phyloP scores from a whole-genome alignment of 2,113 vertebrate species.

The Microtus oregoni region DNA sequence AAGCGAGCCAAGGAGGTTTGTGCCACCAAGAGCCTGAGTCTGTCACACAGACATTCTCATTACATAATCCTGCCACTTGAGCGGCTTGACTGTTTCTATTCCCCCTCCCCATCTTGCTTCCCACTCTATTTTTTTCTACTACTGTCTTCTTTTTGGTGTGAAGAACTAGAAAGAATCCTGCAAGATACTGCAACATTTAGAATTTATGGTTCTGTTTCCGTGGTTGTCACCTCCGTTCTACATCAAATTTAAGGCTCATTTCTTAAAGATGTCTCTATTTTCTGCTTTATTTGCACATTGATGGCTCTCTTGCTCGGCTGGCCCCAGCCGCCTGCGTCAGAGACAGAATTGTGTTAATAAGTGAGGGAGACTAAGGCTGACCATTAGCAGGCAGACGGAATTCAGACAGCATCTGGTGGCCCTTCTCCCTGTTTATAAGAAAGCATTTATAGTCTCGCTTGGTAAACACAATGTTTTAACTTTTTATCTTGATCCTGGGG shows the following conservation, averaged over 20 bases:
- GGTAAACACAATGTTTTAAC: conserved; percentile 22
- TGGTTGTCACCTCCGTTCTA: conserved; percentile 86
- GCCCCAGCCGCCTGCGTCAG: conserved; percentile 69
- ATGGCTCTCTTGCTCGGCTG: conserved; percentile 79
- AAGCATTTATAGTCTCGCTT: not conserved
- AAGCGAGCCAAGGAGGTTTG: conserved; percentile 53
- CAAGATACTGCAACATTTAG: conserved; percentile 78
- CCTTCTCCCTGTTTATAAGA: not conserved
- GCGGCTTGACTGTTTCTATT: not conserved
- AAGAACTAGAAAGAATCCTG: conserved; percentile 77
- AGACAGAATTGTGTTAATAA: conserved; percentile 66
- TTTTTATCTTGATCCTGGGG: not conserved
- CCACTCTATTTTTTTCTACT: not conserved
- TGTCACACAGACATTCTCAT: conserved; percentile 72
- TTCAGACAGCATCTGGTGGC: not conserved
- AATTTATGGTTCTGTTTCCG: conserved; percentile 74
- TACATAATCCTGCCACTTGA: conserved; percentile 48
- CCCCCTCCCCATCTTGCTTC: not conserved
- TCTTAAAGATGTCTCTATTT: conserved; percentile 88
- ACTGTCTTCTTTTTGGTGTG: not conserved
- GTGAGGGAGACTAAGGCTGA: conserved; percentile 62
- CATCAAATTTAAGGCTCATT: conserved; percentile 84
- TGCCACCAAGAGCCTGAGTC: conserved; percentile 58
- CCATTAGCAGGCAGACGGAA: conserved; percentile 49
- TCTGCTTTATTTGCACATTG: conserved; percentile 88